Conservation (phyloP, 2,888 invertebrate species). For the Anarsia innoxiella region DNA sequence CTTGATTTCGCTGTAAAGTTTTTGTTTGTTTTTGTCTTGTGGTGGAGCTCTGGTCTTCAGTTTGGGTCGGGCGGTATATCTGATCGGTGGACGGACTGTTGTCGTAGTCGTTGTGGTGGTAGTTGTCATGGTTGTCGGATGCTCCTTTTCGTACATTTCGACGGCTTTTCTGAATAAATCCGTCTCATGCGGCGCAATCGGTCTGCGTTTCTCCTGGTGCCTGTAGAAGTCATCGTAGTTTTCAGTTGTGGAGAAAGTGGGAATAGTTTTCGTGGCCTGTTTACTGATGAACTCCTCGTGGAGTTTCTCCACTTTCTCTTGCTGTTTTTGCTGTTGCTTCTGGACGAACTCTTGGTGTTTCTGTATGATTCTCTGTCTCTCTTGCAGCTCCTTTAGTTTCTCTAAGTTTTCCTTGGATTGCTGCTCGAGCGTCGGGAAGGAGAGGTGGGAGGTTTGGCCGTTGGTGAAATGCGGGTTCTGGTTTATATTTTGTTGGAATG, state of each 20-base stretch:
- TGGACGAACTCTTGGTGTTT: slow-evolving; percentile 86
- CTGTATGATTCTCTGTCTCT: slow-evolving; percentile 82
- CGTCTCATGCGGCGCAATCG: slow-evolving; percentile 78
- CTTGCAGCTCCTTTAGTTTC: slow-evolving; percentile 79
- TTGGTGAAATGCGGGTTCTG: slow-evolving; percentile 4
- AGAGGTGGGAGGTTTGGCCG: slow-evolving; percentile 5
- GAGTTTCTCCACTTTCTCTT: slow-evolving; percentile 82
- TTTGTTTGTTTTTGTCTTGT: slow-evolving; percentile 72
- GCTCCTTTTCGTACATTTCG: slow-evolving; percentile 79
- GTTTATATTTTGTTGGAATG: slow-evolving; percentile 53
- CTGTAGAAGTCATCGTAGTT: slow-evolving; percentile 54
- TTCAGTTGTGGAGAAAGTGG: slow-evolving; percentile 67
- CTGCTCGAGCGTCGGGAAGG: slow-evolving; percentile 37
- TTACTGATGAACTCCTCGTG: slow-evolving; percentile 82
- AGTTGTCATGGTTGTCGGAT: slow-evolving; percentile 81
- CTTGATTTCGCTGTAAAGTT: slow-evolving; percentile 76
- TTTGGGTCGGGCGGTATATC: slow-evolving; percentile 48
- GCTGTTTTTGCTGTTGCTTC: slow-evolving; percentile 85
- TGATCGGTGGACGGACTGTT: slow-evolving; percentile 48
- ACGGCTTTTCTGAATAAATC: slow-evolving; percentile 79
- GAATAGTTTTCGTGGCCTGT: slow-evolving; percentile 79
- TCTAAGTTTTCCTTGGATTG: slow-evolving; percentile 78
- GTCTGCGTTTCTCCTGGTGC: slow-evolving; percentile 60
- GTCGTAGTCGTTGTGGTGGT: slow-evolving; percentile 80
- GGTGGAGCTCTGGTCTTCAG: slow-evolving; percentile 57